Evolutionary conservation across 1,140 invertebrate species (phyloP).

Genomic region (Nasonia giraulti): DNA sequence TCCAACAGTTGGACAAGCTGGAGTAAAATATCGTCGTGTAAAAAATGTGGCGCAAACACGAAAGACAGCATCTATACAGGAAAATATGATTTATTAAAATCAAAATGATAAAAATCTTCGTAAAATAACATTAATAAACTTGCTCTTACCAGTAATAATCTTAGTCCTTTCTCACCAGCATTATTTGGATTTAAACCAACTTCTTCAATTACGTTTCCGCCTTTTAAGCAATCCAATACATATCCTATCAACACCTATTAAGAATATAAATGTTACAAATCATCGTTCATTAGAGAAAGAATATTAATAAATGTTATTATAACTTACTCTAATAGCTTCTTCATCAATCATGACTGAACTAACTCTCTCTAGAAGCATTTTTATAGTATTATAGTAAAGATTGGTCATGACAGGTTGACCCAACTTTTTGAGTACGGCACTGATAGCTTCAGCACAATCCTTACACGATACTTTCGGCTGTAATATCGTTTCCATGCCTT

Average conservation of each 20-base stretch:
- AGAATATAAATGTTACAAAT: slow-evolving; percentile 35
- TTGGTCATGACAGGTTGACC: slow-evolving; percentile 96
- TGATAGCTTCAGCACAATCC: slow-evolving; percentile 88
- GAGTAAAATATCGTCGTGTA: slow-evolving; percentile 88
- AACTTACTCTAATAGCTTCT: slow-evolving; percentile 81
- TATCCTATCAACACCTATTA: slow-evolving; percentile 71
- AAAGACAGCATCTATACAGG: slow-evolving; percentile 83
- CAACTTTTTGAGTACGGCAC: slow-evolving; percentile 91
- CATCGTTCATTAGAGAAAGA: slow-evolving; percentile 19
- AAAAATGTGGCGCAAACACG: slow-evolving; percentile 94
- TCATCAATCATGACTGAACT: slow-evolving; percentile 97
- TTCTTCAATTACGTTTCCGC: slow-evolving; percentile 82
- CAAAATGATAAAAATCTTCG: slow-evolving; percentile 25
- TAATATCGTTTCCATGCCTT: slow-evolving; percentile 90
- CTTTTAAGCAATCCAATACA: slow-evolving; percentile 79
- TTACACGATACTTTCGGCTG: slow-evolving; percentile 92
- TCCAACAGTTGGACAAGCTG: slow-evolving; percentile 86
- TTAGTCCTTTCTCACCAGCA: slow-evolving; percentile 88
- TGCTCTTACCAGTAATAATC: slow-evolving; percentile 80
- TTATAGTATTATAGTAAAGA: slow-evolving; percentile 95
- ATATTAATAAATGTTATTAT: slow-evolving; percentile 34
- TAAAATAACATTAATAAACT: slow-evolving; percentile 29
- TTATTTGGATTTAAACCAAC: slow-evolving; percentile 85
- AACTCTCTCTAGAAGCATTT: slow-evolving; percentile 93
- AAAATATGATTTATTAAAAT: slow-evolving; percentile 51